These are phyloP conservation scores for Sardina pilchardus DNA, from an alignment of 2,113 vertebrate species.

Conservation along the genomic window DNA sequence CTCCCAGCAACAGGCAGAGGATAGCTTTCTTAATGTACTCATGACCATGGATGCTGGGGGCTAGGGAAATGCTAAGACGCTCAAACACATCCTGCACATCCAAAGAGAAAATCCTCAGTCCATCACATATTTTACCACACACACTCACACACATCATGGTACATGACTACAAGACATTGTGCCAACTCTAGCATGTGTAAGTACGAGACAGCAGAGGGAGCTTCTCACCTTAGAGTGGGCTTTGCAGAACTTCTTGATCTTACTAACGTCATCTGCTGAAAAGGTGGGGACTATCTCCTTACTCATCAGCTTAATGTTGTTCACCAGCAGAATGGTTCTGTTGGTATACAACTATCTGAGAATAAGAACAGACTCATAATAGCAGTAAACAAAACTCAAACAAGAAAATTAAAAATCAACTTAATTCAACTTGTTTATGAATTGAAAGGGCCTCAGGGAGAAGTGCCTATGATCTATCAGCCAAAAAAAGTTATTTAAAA, in stretches of 20 bases:
- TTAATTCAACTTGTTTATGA: too few species aligned
- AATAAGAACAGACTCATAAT: not conserved
- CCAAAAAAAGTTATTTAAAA: not conserved
- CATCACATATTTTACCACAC: not conserved
- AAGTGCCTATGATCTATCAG: too few species aligned
- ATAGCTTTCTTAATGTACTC: conserved; percentile 83
- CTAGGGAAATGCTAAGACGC: conserved; percentile 78
- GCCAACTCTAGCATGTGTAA: not conserved
- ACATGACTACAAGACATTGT: not conserved
- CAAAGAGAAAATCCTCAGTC: not conserved
- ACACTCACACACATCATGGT: too few species aligned
- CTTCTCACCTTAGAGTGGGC: conserved; percentile 73
- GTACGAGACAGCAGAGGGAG: not conserved
- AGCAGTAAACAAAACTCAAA: too few species aligned
- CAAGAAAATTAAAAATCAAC: too few species aligned
- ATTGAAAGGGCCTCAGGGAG: too few species aligned
- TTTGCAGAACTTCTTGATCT: conserved; percentile 83
- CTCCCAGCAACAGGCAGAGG: conserved; percentile 71
- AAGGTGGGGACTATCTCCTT: conserved; percentile 71
- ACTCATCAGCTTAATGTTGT: conserved; percentile 78
- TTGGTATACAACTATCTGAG: not conserved
- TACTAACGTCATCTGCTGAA: conserved; percentile 73
- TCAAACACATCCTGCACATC: conserved; percentile 78
- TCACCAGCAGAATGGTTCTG: conserved; percentile 66
- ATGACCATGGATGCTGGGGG: conserved; percentile 74